Conservation (phyloP, 1,140 invertebrate species). For the Aphelinus atriplicis region DNA sequence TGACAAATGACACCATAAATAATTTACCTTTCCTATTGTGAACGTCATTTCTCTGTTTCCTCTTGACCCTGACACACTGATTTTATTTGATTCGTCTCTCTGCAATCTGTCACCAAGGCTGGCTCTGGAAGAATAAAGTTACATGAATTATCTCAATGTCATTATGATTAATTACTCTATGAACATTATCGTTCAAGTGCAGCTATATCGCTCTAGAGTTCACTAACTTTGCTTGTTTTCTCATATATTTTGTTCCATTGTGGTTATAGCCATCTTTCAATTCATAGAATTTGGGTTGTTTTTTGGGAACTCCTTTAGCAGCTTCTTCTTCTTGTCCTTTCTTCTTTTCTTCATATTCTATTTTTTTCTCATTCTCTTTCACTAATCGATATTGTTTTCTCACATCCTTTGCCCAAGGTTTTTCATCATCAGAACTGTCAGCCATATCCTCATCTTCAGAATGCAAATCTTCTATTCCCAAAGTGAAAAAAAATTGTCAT, state of each 20-base stretch:
- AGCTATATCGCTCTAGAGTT: conserved; percentile 35
- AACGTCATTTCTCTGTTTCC: conserved; percentile 85
- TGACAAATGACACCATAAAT: not conserved
- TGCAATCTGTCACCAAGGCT: conserved; percentile 77
- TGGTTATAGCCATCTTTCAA: conserved; percentile 73
- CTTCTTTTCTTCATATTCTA: conserved; percentile 62
- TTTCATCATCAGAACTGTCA: conserved; percentile 75
- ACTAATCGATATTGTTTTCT: conserved; percentile 76
- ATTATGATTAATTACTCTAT: conserved; percentile 2
- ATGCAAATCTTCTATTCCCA: conserved; percentile 42
- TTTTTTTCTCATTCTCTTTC: conserved; percentile 61
- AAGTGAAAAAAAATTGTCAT: conserved; percentile 24
- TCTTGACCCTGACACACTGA: conserved; percentile 70
- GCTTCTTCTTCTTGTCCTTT: conserved; percentile 60
- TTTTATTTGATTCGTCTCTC: conserved; percentile 67
- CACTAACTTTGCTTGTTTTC: conserved; percentile 67
- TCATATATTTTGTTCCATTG: conserved; percentile 63
- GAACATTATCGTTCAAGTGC: conserved; percentile 34
- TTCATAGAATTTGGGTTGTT: conserved; percentile 72
- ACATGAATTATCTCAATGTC: conserved; percentile 16
- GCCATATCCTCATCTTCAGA: conserved; percentile 55
- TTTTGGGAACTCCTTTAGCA: conserved; percentile 49
- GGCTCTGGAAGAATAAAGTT: conserved; percentile 65
- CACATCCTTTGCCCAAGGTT: conserved; percentile 80
- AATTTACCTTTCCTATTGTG: conserved; percentile 68